These are phyloP conservation scores for Bufo gargarizans DNA, from an alignment of 2,113 vertebrate genomes.

Conservation along the genomic window DNA sequence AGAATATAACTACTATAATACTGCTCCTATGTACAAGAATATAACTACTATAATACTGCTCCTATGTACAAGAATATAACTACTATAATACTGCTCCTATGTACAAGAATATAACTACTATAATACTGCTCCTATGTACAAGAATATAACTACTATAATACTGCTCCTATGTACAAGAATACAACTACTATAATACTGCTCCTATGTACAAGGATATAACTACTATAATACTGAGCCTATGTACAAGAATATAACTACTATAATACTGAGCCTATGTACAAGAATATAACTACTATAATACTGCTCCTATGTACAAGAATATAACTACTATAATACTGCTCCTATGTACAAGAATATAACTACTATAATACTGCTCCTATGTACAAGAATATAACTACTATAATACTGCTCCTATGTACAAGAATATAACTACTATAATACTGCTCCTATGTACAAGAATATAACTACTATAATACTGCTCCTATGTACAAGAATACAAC, in stretches of 20 bases:
- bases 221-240: too few relatives aligned
- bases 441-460: too few relatives aligned
- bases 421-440: too few relatives aligned
- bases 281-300: background rate
- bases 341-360: too few relatives aligned
- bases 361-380: too few relatives aligned
- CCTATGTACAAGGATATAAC: too few relatives aligned
- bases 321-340: too few relatives aligned
- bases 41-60: conserved; percentile 3
- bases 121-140: conserved; percentile 3
- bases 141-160: conserved; percentile 13
- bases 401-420: too few relatives aligned
- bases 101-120: conserved; percentile 1
- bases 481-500: background rate
- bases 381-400: too few relatives aligned
- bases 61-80: conserved; percentile 9
- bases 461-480: too few relatives aligned
- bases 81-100: conserved; percentile 3
- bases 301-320: too few relatives aligned
- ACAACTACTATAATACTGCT: background rate
- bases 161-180: background rate
- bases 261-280: background rate
- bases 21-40: background rate
- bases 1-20: conserved; percentile 10
- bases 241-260: too few relatives aligned